Evolutionary conservation across 2,888 invertebrate species (phyloP), one percentile per base, ranked within the genome.

Genomic region (Lymantria monacha): DNA sequence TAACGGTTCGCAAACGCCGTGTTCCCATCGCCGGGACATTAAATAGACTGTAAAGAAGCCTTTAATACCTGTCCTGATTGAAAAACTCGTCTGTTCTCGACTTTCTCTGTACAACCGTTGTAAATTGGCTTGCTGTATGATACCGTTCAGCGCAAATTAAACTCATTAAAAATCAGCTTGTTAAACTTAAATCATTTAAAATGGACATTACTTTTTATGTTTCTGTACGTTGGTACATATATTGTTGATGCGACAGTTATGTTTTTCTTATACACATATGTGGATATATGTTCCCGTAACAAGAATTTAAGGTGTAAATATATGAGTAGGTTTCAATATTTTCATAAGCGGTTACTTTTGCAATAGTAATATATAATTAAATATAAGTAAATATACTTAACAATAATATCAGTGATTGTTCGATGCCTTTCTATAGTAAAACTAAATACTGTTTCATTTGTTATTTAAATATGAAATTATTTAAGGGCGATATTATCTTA

Each of bases 41-140:
- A 65, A 65, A 70, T 70, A 59, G 59, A 67, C 58, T 60, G 63
- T 70, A 60, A 68, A 70, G 57, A 57, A 66, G 60, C 51, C 55
- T 66, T 62, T 63, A 69, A 69, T 58, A 59, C 60, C 56, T 54
- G 70, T 50, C 54, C 59, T 59, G 59, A 63, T 61, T 63, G 66
- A 66, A 62, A 71, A 71, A 72, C 66, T 63, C 59, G 69, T 69
- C 69, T 57, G 57, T 44, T 43, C 51, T 59, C 57, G 51, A 61
- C 66, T 66, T 66, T 69, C 66, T 69, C 66, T 62, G 51, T 59
- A 56, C 53, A 44, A 48, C 48, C 51, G 61, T 59, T 63, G 67
- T 66, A 66, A 66, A 62, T 49, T 40, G 31, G 48, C 44, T 57
- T 51, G 44, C 59, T 43, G 57, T 55, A 46, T 42, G 57, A 52